Base-by-base conservation (phyloP, 2,797 vertebrate genomes). In the Pangasius mekongensis region DNA sequence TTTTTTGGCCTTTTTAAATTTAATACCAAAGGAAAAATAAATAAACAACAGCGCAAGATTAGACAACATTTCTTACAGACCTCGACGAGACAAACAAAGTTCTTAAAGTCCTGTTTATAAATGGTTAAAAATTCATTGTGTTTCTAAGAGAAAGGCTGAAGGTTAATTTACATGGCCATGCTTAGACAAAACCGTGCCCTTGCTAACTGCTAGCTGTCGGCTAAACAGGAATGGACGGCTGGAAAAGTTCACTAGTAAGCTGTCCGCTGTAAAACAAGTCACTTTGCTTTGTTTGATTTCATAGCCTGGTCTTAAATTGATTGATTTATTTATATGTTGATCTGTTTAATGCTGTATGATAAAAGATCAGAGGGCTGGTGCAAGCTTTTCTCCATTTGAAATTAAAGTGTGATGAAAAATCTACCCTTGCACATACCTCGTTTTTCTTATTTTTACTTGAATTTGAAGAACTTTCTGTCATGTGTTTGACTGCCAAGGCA, bases 181-280 rank as follows among this genome's bases (percentile, higher is more conserved):
- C n/a, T 56, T n/a, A 52, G 56, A 78, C n/a, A 78, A 56, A 78
- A 33, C 16, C 9, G 5, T 16, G 18, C 47, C 18, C 36, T 58
- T 77, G 83, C 73, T 87, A 87, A 92, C 90, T 67, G 74, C 86
- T 86, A 27, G 87, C 89, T 91, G 88, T 91, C 87, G 33, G 9
- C 16, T 27, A 64, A 54, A 91, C 82, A 90, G 83, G 69, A 74
- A 89, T 73, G 74, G 71, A n/a, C 1, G 30, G 18, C n/a, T 10
- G 67, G 47, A 33, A 18, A 16, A 58, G 67, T 36, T 0, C 33
- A 22, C 39, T 20, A 5, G 2, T 27, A 54, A 54, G 8, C n/a
- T 22, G 62, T 69, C 39, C 30, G 14, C 33, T 58, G 36, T 36
- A 71, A 22, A 33, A 47, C 27, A 56, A 33, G 33, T 20, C 13